These are phyloP conservation scores for Hemithea aestivaria DNA, from an alignment of 2,888 invertebrate genomes.

Conservation along the genomic window DNA sequence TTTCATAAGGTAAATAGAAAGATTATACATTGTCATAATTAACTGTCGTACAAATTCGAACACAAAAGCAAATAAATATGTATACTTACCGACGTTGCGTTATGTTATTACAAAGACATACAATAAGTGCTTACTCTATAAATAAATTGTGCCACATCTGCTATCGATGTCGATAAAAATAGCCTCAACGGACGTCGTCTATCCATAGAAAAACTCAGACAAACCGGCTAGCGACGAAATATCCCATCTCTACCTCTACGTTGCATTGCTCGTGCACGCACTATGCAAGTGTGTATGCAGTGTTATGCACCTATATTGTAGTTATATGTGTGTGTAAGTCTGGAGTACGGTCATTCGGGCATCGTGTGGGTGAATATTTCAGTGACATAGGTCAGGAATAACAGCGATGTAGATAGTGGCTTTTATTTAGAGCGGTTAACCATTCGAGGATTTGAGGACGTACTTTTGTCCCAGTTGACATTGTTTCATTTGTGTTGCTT, in stretches of 20 bases:
- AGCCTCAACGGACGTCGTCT: no score
- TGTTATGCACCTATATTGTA: conserved; percentile 23
- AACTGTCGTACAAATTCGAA: no score
- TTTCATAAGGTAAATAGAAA: no score
- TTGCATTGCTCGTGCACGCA: conserved; percentile 2
- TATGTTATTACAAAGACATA: no score
- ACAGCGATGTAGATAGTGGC: conserved; percentile 16
- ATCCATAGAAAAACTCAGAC: no score
- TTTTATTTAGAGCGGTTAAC: conserved; percentile 15
- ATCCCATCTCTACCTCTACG: neutral
- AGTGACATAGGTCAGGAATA: conserved; percentile 56
- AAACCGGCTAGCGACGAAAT: neutral
- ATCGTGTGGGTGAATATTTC: conserved; percentile 38
- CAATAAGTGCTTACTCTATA: no score
- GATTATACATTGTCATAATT: no score
- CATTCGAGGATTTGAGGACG: conserved; percentile 9
- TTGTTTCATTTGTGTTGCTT: conserved; percentile 11
- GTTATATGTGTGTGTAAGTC: conserved; percentile 31
- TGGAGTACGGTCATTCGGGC: conserved; percentile 53
- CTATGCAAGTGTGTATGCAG: conserved; percentile 7
- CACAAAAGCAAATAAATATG: no score
- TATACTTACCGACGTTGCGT: no score
- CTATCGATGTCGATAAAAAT: no score
- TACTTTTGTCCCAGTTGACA: conserved; percentile 11
- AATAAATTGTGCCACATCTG: no score